These are phyloP conservation scores for Epinephelus cyanopodus DNA, from an alignment of 2,113 vertebrate genomes.

Conservation along the genomic window DNA sequence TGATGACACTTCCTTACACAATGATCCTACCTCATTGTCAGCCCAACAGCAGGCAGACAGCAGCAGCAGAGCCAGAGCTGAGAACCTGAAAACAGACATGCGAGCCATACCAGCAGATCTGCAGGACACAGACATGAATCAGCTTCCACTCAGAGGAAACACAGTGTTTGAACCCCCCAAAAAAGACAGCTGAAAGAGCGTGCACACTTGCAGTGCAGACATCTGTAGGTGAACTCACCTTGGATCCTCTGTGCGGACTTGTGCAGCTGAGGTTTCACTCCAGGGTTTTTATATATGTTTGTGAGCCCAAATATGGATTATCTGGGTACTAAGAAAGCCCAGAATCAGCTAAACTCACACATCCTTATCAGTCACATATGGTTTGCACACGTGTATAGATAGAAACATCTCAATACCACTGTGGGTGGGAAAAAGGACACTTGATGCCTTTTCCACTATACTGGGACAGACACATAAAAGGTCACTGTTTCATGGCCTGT, in stretches of 20 bases:
- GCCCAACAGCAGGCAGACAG: conserved; percentile 58
- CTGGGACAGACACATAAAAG: neutral
- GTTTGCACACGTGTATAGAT: neutral
- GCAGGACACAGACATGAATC: conserved; percentile 17
- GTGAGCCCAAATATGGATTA: conserved; percentile 23
- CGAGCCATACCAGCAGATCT: conserved; percentile 46
- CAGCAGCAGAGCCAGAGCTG: conserved; percentile 54
- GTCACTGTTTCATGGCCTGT: neutral
- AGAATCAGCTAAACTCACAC: neutral
- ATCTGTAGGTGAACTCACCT: conserved; percentile 21
- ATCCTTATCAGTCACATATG: neutral
- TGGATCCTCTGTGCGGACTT: conserved; percentile 12
- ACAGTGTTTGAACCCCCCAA: neutral
- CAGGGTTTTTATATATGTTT: conserved; percentile 19
- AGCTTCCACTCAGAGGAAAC: neutral
- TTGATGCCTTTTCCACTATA: neutral
- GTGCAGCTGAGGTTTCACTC: neutral
- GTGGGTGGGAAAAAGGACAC: conserved; percentile 16
- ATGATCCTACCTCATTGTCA: conserved; percentile 36
- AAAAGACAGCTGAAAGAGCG: neutral
- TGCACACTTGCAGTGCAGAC: neutral
- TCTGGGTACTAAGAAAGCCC: neutral
- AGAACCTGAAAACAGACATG: conserved; percentile 38
- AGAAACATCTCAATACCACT: neutral
- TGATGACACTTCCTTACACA: no score